phyloP scores from a whole-genome alignment of 2,888 invertebrate genomes.

The Hemaris fuciformis region DNA sequence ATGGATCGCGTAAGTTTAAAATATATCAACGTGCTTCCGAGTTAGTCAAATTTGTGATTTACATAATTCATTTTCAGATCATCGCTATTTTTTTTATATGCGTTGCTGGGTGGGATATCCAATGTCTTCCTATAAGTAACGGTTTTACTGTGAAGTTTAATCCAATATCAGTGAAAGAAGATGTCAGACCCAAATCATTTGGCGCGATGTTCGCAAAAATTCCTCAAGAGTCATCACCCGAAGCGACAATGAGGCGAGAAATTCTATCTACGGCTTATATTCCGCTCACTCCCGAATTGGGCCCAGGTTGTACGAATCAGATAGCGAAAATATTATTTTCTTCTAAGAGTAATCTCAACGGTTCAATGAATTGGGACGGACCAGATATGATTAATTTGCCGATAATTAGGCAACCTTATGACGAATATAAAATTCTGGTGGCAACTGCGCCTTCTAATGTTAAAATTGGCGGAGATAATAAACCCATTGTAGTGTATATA shows the following conservation, averaged over 20 bases:
- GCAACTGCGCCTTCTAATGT: constrained; percentile 60
- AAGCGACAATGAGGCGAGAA: constrained; percentile 25
- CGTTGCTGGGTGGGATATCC: constrained; percentile 27
- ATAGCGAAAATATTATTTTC: constrained; percentile 43
- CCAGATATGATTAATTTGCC: constrained; percentile 53
- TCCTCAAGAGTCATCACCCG: constrained; percentile 39
- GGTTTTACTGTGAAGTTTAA: constrained; percentile 54
- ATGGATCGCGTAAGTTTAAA: not conserved
- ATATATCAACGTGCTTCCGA: not conserved
- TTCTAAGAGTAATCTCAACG: constrained; percentile 17
- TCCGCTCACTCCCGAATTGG: constrained; percentile 30
- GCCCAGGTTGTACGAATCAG: constrained; percentile 49
- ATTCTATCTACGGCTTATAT: constrained; percentile 35
- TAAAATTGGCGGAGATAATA: constrained; percentile 37
- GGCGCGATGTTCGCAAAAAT: constrained; percentile 50
- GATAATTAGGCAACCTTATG: constrained; percentile 46
- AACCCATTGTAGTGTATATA: constrained; percentile 54
- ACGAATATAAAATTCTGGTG: constrained; percentile 62
- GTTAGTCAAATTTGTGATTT: not conserved
- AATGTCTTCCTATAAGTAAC: constrained; percentile 51
- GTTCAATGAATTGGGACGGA: not conserved
- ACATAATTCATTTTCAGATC: constrained; percentile 34
- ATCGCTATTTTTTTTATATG: constrained; percentile 30
- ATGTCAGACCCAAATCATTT: constrained; percentile 35
- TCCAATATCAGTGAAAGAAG: constrained; percentile 43